A percentile compares a stretch with the other conserved stretches of the same genome.
Conservation (phyloP, 2,797 vertebrate genomes). For the Buphagus erythrorhynchus region DNA sequence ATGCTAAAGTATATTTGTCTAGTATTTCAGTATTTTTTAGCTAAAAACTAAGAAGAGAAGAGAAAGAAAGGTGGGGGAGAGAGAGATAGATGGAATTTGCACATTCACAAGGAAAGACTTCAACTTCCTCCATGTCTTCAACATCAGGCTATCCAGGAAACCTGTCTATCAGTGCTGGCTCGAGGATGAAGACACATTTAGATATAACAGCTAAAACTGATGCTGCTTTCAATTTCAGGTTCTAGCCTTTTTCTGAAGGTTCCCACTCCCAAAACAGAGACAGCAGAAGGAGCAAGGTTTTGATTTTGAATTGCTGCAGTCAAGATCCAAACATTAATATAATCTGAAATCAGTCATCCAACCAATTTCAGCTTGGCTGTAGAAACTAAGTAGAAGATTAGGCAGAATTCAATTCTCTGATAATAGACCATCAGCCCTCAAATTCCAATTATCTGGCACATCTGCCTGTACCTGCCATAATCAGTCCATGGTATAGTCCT, state of each 20-base stretch:
- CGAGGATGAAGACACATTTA: fast-evolving
- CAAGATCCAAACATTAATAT: neutral
- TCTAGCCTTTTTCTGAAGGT: neutral
- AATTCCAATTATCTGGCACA: neutral
- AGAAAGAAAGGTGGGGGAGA: fast-evolving
- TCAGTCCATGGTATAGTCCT: neutral
- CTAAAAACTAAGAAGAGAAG: neutral
- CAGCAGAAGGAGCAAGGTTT: neutral
- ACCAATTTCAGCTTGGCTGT: neutral
- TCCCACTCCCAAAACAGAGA: neutral
- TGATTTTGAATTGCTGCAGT: neutral
- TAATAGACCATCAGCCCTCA: neutral
- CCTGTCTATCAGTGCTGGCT: neutral
- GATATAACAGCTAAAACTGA: neutral
- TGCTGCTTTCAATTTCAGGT: neutral
- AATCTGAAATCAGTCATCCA: neutral
- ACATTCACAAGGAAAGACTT: neutral
- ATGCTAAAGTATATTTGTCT: neutral
- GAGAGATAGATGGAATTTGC: neutral
- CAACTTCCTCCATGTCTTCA: neutral
- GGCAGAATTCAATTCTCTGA: neutral
- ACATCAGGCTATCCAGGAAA: neutral
- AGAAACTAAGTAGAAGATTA: neutral
- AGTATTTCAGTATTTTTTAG: neutral
- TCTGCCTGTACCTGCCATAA: neutral